Base-by-base conservation (phyloP, 2,888 invertebrate species). In the Athripsodes cinereus region DNA sequence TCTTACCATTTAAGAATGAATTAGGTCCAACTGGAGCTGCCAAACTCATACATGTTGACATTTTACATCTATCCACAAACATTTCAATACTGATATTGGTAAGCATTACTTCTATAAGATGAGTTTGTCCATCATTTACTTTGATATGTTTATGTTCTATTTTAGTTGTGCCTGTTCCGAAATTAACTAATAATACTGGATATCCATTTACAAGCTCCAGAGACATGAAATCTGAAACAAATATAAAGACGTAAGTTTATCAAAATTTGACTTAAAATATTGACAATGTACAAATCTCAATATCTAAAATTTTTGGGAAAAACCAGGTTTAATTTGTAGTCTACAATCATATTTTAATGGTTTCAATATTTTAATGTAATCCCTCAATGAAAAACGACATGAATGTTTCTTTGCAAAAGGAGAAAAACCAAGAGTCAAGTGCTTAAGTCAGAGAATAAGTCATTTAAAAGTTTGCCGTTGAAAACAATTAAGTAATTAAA, bases 161-260 rank as follows among this genome's bases (percentile, higher is more conserved):
- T 64, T 82, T 81, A 0, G 84, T 81, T 1, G 90, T 87, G 0
- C 93, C 93, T 0, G 88, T 83, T 0, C 97, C 97, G 69, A 94
- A 92, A 76, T 96, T 91, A 3, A 96, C 84, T 22, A 88, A 82
- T 8, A 97, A 76, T 0, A 90, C 82, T 0, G 90, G 91, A 69
- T 81, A 87, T n/a, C 96, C 96, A 40, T 88, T 83, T 6, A 83
- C 78, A 49, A 98, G 74, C 70, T 96, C 94, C 62, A 98, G 73
- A 0, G 95, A 86, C 77, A 98, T 86, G 73, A 95, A 97, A 78
- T 97, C 97, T 74, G 79, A 56, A 70, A 53, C 8, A 11, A 19
- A 46, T 22, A 46, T 2, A 13, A 53, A 26, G 10, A n/a, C n/a
- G n/a, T n/a, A n/a, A n/a, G n/a, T n/a, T n/a, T n/a, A n/a, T n/a